phyloP scores from a whole-genome alignment of 37 sponge, comb jelly and placozoan species.

The Lycopodina hypogea region DNA sequence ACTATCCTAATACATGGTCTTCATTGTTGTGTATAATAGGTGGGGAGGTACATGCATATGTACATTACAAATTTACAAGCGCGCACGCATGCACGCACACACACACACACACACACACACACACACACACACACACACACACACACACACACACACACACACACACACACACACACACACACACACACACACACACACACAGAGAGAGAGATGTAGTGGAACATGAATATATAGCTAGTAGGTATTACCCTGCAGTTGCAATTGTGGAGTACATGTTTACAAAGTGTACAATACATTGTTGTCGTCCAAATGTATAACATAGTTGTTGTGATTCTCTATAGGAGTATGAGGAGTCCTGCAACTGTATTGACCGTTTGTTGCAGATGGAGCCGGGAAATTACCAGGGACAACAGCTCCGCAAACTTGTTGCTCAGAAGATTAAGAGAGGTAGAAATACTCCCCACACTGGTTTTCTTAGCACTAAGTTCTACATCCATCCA shows the following conservation, averaged over 20 bases:
- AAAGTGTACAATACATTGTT: too few species aligned
- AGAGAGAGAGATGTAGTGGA: too few species aligned
- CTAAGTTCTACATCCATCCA: background rate
- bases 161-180: too few species aligned
- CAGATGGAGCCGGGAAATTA: slow-evolving; percentile 76
- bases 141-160: too few species aligned
- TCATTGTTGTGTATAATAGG: too few species aligned
- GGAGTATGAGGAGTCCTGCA: slow-evolving; percentile 42
- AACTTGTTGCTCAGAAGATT: slow-evolving; percentile 59
- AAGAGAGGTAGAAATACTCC: slow-evolving; percentile 47
- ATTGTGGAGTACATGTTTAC: too few species aligned
- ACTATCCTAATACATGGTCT: too few species aligned
- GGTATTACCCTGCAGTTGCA: too few species aligned
- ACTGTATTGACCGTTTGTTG: slow-evolving; percentile 43
- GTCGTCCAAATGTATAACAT: too few species aligned
- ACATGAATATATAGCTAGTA: too few species aligned
- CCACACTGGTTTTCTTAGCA: background rate
- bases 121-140: too few species aligned
- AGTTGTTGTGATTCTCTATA: background rate
- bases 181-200: too few species aligned
- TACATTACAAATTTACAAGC: background rate
- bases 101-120: background rate
- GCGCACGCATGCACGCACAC: background rate
- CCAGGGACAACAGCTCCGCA: slow-evolving; percentile 74
- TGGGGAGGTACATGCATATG: background rate